phyloP scores from a whole-genome alignment of 1,140 invertebrate species.

The Calliopsis andreniformis region DNA sequence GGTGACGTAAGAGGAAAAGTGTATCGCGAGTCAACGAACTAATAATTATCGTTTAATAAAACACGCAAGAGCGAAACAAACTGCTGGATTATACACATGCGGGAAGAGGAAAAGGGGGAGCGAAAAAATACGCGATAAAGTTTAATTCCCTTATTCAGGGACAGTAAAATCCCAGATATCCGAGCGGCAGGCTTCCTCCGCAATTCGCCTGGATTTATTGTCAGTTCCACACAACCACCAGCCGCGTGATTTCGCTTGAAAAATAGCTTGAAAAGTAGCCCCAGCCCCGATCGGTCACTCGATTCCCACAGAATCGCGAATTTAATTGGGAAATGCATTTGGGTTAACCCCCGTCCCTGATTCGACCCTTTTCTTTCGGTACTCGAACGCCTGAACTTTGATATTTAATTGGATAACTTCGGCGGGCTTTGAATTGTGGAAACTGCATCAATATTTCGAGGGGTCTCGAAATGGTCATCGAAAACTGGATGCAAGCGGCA shows the following conservation, averaged over 20 bases:
- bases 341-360: no score
- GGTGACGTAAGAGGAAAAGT: background rate
- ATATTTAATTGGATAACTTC: no score
- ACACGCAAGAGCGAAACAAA: conserved; percentile 9
- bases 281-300: no score
- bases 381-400: no score
- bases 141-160: conserved; percentile 30
- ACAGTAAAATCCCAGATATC: conserved; percentile 23
- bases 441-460: no score
- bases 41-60: conserved; percentile 29
- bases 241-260: background rate
- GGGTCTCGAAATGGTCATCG: no score
- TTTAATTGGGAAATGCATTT: no score
- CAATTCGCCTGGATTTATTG: conserved; percentile 18
- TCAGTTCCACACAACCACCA: background rate
- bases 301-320: no score
- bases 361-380: no score
- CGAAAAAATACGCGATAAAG: conserved; percentile 9
- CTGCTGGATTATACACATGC: background rate
- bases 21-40: background rate
- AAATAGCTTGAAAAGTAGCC: background rate
- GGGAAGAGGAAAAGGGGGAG: background rate
- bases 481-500: no score
- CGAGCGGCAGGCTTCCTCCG: conserved; percentile 12
- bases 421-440: no score